Percentiles rank a stretch among this genome's conserved stretches.
phyloP scores from a whole-genome alignment of 2,113 vertebrate genomes.

The Chitala chitala region DNA sequence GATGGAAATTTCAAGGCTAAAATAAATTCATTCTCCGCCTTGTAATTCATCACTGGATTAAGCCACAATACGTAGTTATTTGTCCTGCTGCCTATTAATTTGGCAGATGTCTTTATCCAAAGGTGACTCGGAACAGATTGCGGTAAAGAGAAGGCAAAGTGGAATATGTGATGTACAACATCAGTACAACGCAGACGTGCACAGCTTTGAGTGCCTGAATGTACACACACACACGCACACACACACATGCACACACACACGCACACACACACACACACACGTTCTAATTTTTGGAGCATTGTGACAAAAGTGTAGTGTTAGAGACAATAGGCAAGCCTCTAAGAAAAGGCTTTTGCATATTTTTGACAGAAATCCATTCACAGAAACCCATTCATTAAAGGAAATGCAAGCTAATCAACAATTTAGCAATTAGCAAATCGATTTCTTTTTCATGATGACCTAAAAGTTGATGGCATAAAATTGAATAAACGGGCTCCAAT shows the following conservation, averaged over 20 bases:
- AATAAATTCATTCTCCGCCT: neutral
- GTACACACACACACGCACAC: too few species aligned
- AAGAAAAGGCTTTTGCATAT: neutral
- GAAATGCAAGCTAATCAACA: neutral
- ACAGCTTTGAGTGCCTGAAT: too few species aligned
- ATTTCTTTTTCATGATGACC: neutral
- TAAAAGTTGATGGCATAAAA: slow-evolving; percentile 3
- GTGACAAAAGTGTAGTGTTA: neutral
- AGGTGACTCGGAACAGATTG: neutral
- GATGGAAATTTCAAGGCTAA: too few species aligned
- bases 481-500: neutral
- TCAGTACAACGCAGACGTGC: neutral
- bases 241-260: too few species aligned
- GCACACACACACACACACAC: too few species aligned
- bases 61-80: slow-evolving; percentile 12
- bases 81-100: slow-evolving; percentile 2
- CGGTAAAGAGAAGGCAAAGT: neutral
- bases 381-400: slow-evolving; percentile 1
- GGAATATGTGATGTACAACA: neutral
- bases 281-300: too few species aligned
- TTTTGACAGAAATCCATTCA: neutral
- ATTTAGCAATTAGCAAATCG: slow-evolving; percentile 5
- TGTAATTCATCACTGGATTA: neutral
- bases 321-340: neutral
- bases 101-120: slow-evolving; percentile 13